These are phyloP conservation scores for Phrynocephalus vlangalii DNA, from an alignment of 2,797 vertebrate species.

Conservation along the genomic window DNA sequence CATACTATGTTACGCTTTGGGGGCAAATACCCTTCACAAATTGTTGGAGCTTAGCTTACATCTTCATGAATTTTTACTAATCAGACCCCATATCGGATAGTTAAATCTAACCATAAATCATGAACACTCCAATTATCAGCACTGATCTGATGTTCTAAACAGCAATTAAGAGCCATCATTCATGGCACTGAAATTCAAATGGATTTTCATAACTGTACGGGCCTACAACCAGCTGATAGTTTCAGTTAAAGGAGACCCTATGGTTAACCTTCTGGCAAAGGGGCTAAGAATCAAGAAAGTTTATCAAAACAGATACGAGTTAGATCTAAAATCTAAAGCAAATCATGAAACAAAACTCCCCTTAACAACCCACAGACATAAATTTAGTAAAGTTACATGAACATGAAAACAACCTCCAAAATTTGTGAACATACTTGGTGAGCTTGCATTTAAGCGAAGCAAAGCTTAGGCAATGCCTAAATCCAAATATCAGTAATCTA, in stretches of 20 bases:
- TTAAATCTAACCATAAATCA: not conserved
- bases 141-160: not conserved
- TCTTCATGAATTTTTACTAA: not conserved
- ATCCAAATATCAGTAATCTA: not conserved
- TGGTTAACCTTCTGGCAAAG: not conserved
- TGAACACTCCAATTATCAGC: not conserved
- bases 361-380: not conserved
- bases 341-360: not conserved
- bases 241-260: too few species aligned
- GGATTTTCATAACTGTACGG: not conserved
- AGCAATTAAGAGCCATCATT: not conserved
- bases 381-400: not conserved
- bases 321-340: not conserved
- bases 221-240: too few species aligned
- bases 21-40: not conserved
- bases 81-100: not conserved
- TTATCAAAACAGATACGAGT: not conserved
- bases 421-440: not conserved
- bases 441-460: not conserved
- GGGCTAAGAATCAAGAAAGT: not conserved
- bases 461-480: too few species aligned
- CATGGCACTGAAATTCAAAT: not conserved
- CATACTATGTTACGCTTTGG: too few species aligned
- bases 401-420: not conserved
- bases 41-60: not conserved